A percentile compares a stretch with the other conserved stretches of the same genome.
Evolutionary conservation across 1,140 invertebrate species (phyloP).

Genomic region (Centruroides sculpturatus): DNA sequence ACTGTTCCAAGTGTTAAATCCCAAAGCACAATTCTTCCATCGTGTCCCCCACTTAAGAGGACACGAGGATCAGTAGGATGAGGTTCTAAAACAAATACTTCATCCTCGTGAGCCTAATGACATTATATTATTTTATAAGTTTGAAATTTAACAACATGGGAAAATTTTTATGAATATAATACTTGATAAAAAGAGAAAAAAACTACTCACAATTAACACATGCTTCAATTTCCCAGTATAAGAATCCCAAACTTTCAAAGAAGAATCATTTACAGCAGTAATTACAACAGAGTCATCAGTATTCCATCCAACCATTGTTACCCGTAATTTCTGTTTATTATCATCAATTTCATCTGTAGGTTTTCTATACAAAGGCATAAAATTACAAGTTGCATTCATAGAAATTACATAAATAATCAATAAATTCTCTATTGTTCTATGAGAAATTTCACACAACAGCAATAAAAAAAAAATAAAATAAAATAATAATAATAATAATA

Average conservation of each 20-base stretch:
- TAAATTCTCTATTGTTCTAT: too few species aligned
- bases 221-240: constrained; percentile 30
- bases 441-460: too few species aligned
- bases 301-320: constrained; percentile 95
- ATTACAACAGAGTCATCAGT: constrained; percentile 70
- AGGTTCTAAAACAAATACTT: constrained; percentile 84
- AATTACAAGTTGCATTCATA: constrained; percentile 3
- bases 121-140: constrained; percentile 10
- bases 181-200: too few species aligned
- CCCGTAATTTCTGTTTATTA: constrained; percentile 50
- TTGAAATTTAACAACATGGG: background rate
- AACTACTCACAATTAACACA: constrained; percentile 26
- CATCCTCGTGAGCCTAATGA: constrained; percentile 69
- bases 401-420: too few species aligned
- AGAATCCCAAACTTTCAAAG: constrained; percentile 80
- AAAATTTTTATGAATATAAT: too few species aligned
- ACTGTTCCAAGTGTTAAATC: constrained; percentile 50
- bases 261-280: constrained; percentile 70
- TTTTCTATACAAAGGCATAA: constrained; percentile 6
- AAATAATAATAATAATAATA: too few species aligned
- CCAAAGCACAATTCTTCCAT: constrained; percentile 84
- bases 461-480: too few species aligned
- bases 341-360: constrained; percentile 39
- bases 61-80: constrained; percentile 70
- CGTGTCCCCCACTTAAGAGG: constrained; percentile 83